phyloP scores from a whole-genome alignment of 2,888 invertebrate genomes.

The Monopis laevigella region DNA sequence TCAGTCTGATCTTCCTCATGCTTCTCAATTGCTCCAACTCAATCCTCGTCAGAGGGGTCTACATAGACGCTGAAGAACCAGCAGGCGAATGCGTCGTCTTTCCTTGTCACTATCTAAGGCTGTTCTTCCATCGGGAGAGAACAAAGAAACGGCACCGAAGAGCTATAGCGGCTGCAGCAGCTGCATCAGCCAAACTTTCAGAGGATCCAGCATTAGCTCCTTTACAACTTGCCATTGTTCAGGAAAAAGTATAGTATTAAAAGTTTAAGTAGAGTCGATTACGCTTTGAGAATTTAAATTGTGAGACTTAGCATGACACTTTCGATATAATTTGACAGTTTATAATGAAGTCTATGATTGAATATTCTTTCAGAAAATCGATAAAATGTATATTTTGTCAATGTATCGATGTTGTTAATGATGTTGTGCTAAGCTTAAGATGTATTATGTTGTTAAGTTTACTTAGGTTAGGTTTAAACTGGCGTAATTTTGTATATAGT shows the following conservation, averaged over 20 bases:
- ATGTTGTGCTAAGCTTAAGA: too few species aligned
- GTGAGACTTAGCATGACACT: too few species aligned
- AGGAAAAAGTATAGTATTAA: constrained; percentile 27
- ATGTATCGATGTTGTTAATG: too few species aligned
- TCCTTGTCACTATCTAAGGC: constrained; percentile 83
- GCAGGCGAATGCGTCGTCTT: constrained; percentile 85
- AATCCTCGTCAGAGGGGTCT: constrained; percentile 85
- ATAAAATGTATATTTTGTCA: too few species aligned
- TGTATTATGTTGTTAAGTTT: too few species aligned
- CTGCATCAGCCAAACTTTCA: constrained; percentile 31
- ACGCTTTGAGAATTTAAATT: too few species aligned
- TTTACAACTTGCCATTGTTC: constrained; percentile 13
- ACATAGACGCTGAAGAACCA: constrained; percentile 86
- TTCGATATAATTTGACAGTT: too few species aligned
- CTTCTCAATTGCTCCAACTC: constrained; percentile 89
- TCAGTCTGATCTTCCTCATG: constrained; percentile 77
- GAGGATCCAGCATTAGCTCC: constrained; percentile 22
- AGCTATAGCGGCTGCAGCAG: constrained; percentile 38
- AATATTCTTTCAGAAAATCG: too few species aligned
- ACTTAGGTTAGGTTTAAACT: too few species aligned
- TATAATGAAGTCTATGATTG: too few species aligned
- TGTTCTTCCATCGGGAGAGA: constrained; percentile 77
- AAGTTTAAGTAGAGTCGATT: too few species aligned
- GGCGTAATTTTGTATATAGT: too few species aligned
- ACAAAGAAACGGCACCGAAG: constrained; percentile 66